Percentiles rank a stretch among this genome's conserved stretches.
phyloP scores from a whole-genome alignment of 2,888 invertebrate species.

The Lasioglossum calceatum region DNA sequence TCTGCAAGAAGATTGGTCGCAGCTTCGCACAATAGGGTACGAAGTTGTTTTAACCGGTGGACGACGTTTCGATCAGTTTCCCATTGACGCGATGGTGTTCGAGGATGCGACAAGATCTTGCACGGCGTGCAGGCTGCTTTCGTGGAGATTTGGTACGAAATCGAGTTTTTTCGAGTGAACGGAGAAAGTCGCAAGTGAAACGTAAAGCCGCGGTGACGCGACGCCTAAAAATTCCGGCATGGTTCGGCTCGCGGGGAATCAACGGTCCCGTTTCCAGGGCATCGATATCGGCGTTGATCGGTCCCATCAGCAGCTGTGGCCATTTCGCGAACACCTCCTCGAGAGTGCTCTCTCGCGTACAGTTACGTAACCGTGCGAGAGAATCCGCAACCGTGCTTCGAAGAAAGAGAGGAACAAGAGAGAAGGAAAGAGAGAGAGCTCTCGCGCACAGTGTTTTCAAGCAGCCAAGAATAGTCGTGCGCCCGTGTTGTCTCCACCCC shows the following conservation, averaged over 20 bases:
- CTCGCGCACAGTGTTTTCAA: conserved; percentile 62
- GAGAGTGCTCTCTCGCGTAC: conserved; percentile 54
- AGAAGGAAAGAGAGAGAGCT: neutral
- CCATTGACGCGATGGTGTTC: neutral
- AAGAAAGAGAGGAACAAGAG: neutral
- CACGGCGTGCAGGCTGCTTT: neutral
- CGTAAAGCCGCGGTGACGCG: neutral
- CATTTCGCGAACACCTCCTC: conserved; percentile 66
- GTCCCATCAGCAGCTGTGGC: conserved; percentile 53
- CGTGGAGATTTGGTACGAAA: neutral
- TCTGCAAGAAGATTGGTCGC: too few relatives aligned
- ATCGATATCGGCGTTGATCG: conserved; percentile 44
- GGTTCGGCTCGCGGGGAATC: neutral
- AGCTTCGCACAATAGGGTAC: too few relatives aligned
- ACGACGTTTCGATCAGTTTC: neutral
- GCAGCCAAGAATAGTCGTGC: conserved; percentile 70
- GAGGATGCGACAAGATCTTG: too few relatives aligned
- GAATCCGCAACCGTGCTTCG: neutral
- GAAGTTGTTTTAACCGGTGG: too few relatives aligned
- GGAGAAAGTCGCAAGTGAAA: neutral
- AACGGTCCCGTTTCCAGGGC: neutral
- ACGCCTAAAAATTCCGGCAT: neutral
- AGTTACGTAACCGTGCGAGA: conserved; percentile 64
- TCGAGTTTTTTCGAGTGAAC: neutral
- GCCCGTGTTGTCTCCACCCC: conserved; percentile 45